These are phyloP conservation scores for Macropis europaea DNA, from an alignment of 2,888 invertebrate genomes.

Conservation along the genomic window DNA sequence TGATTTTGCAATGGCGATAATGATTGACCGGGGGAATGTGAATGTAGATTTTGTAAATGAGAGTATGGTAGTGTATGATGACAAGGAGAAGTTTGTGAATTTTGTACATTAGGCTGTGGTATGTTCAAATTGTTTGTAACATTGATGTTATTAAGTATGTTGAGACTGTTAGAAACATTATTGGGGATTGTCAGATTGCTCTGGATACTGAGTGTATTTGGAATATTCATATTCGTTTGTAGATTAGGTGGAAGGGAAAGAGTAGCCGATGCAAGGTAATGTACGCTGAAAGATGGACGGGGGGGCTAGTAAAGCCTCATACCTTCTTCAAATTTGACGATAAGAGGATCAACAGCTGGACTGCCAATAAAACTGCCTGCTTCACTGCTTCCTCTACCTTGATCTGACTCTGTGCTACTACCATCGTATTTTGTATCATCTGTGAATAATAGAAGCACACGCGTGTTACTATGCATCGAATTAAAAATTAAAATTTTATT, in stretches of 20 bases:
- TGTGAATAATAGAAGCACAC: constrained; percentile 29
- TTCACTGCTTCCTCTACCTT: constrained; percentile 77
- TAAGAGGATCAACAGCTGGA: constrained; percentile 85
- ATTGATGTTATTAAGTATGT: constrained; percentile 67
- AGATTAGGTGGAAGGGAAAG: constrained; percentile 73
- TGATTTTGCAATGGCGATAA: constrained; percentile 70
- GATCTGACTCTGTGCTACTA: constrained; percentile 76
- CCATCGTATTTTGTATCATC: constrained; percentile 77
- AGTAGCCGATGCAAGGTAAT: constrained; percentile 79
- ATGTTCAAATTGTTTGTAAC: constrained; percentile 69
- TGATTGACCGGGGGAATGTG: constrained; percentile 69
- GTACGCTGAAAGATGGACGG: constrained; percentile 79
- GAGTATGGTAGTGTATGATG: constrained; percentile 69
- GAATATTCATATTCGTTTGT: constrained; percentile 75
- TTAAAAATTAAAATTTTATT: neutral
- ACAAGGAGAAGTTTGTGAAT: constrained; percentile 73
- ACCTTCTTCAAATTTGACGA: constrained; percentile 91
- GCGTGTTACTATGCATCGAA: neutral
- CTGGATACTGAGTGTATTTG: constrained; percentile 67
- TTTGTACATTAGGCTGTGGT: constrained; percentile 67
- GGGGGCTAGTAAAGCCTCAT: constrained; percentile 87
- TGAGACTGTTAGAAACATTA: constrained; percentile 68
- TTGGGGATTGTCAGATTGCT: constrained; percentile 72
- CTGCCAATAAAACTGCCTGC: constrained; percentile 78
- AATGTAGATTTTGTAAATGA: constrained; percentile 68